These are phyloP conservation scores for Oeneis ivallda DNA, from an alignment of 2,888 invertebrate genomes.

Conservation along the genomic window DNA sequence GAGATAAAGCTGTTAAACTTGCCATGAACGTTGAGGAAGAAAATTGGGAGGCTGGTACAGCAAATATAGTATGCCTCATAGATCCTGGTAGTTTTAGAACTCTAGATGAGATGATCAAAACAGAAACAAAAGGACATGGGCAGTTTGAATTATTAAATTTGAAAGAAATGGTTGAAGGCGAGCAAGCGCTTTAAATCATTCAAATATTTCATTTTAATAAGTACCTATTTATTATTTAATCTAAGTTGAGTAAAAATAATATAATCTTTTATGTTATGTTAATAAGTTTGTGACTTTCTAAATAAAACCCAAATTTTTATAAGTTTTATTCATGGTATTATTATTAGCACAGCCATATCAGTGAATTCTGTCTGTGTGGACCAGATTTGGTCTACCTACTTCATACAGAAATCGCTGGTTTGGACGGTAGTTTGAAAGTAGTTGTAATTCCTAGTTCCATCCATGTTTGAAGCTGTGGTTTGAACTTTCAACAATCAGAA, in stretches of 20 bases:
- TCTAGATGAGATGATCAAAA: constrained; percentile 91
- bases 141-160: constrained; percentile 93
- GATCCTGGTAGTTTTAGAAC: constrained; percentile 96
- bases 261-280: not conserved
- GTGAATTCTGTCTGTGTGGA: too few species aligned
- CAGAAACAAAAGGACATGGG: constrained; percentile 94
- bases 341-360: too few species aligned
- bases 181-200: constrained; percentile 84
- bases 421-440: too few species aligned
- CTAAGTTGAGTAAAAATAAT: not conserved
- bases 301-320: too few species aligned
- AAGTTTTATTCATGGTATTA: too few species aligned
- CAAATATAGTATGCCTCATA: constrained; percentile 90
- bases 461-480: too few species aligned
- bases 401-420: too few species aligned
- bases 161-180: constrained; percentile 95
- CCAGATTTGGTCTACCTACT: too few species aligned
- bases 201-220: constrained; percentile 1
- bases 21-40: constrained; percentile 91
- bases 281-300: too few species aligned
- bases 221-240: not conserved
- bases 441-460: too few species aligned
- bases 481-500: too few species aligned
- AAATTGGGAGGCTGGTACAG: constrained; percentile 90
- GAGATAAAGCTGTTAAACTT: constrained; percentile 90